These are phyloP conservation scores for Notarius lentiginosus DNA, from an alignment of 2,113 vertebrate genomes.

Conservation along the genomic window DNA sequence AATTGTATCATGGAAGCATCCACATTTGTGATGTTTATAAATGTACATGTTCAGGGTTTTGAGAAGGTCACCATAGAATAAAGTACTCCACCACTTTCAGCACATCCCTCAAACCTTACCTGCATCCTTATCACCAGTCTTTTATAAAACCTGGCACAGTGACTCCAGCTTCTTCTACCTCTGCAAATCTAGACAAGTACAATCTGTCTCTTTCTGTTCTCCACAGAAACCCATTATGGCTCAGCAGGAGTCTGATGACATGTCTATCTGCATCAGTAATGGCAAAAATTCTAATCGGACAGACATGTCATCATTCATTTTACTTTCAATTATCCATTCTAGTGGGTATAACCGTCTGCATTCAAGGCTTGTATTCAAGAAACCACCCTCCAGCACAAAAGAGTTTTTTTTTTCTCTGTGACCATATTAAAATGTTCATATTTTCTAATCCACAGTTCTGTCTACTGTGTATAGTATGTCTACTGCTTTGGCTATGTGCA, in stretches of 20 bases:
- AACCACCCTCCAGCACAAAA: background rate
- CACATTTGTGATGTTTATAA: background rate
- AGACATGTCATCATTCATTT: too few species aligned
- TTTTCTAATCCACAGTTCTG: too few species aligned
- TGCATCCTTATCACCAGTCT: background rate
- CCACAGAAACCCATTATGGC: background rate
- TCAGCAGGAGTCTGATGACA: background rate
- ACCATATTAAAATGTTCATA: background rate
- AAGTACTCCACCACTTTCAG: background rate
- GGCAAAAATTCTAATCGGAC: background rate
- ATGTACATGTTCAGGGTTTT: background rate
- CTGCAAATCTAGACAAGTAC: background rate
- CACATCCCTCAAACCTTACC: background rate
- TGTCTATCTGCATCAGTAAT: background rate
- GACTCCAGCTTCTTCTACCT: background rate
- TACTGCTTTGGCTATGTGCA: too few species aligned
- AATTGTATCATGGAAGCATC: background rate
- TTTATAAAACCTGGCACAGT: background rate
- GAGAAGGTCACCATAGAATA: background rate
- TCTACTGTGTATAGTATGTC: too few species aligned
- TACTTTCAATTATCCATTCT: too few species aligned
- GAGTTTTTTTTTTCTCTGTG: background rate
- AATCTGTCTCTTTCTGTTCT: background rate
- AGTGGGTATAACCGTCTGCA: background rate
- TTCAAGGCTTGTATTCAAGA: background rate